phyloP scores from a whole-genome alignment of 2,113 vertebrate genomes.

The Tragelaphus scriptus region DNA sequence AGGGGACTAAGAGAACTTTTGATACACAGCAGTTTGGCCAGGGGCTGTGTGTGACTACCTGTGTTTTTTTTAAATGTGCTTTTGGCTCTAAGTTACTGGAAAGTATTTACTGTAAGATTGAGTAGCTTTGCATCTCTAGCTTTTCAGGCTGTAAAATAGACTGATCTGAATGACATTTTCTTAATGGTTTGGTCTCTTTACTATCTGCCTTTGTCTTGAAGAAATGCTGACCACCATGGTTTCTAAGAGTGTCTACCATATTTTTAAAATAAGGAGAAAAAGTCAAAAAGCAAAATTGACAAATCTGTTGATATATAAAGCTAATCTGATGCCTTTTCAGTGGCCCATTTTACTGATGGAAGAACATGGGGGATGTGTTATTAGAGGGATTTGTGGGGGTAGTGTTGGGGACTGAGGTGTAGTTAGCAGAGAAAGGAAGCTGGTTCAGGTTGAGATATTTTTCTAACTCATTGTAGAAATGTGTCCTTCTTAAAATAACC shows the following conservation, averaged over 20 bases:
- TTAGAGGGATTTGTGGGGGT: not conserved
- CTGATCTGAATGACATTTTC: not conserved
- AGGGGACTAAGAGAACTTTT: not conserved
- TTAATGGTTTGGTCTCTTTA: not conserved
- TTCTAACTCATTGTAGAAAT: not conserved
- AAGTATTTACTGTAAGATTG: not conserved
- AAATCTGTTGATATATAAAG: not conserved
- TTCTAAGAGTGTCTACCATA: accelerated
- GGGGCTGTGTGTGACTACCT: not conserved
- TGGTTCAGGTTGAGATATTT: not conserved
- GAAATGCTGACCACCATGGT: not conserved
- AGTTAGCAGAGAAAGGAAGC: not conserved
- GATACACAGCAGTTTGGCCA: not conserved
- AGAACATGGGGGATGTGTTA: not conserved
- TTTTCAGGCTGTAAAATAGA: not conserved
- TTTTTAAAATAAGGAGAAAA: not conserved
- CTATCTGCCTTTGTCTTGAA: not conserved
- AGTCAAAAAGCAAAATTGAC: not conserved
- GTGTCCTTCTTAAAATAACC: not conserved
- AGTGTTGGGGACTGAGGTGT: not conserved
- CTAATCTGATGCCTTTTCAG: not conserved
- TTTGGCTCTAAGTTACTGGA: not conserved
- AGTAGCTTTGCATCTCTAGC: not conserved
- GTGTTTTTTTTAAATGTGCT: constrained; percentile 16
- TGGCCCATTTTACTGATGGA: not conserved